A percentile compares a stretch with the other conserved stretches of the same genome.
Evolutionary conservation across 2,888 invertebrate genomes (phyloP).

Genomic region (Eristalis tenax): DNA sequence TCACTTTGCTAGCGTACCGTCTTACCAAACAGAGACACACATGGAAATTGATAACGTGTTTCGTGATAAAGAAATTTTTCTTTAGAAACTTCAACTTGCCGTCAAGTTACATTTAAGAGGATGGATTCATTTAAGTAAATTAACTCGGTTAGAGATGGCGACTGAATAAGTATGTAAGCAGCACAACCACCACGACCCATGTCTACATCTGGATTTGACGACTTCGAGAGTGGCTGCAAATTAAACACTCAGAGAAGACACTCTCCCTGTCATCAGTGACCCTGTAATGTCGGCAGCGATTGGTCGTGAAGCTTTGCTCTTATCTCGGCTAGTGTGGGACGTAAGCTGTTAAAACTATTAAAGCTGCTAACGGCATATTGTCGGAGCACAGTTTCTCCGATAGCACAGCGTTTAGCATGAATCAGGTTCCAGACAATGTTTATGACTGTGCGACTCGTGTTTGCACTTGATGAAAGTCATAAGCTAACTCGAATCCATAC

Average conservation of each 20-base stretch:
- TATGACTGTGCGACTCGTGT: constrained; percentile 31
- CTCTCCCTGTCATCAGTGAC: not conserved
- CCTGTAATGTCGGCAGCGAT: no score
- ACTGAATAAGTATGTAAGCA: no score
- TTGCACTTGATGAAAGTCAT: constrained; percentile 55
- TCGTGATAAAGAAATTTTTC: not conserved
- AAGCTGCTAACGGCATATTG: no score
- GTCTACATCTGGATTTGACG: no score
- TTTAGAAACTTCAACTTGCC: not conserved
- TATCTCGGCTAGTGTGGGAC: not conserved
- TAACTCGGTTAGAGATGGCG: no score
- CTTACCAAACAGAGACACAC: not conserved
- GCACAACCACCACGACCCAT: no score
- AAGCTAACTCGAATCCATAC: constrained; percentile 18
- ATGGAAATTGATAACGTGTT: not conserved
- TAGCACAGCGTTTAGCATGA: constrained; percentile 1
- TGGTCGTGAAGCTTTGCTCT: not conserved
- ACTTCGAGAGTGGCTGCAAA: no score
- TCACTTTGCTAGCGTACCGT: not conserved
- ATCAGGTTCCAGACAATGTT: constrained; percentile 46
- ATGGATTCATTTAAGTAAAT: not conserved
- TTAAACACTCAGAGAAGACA: not conserved
- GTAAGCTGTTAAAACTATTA: no score
- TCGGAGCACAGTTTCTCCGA: not conserved
- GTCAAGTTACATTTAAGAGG: not conserved